phyloP scores from a whole-genome alignment of 2,113 vertebrate genomes.

The Benitochromis conjunctus region DNA sequence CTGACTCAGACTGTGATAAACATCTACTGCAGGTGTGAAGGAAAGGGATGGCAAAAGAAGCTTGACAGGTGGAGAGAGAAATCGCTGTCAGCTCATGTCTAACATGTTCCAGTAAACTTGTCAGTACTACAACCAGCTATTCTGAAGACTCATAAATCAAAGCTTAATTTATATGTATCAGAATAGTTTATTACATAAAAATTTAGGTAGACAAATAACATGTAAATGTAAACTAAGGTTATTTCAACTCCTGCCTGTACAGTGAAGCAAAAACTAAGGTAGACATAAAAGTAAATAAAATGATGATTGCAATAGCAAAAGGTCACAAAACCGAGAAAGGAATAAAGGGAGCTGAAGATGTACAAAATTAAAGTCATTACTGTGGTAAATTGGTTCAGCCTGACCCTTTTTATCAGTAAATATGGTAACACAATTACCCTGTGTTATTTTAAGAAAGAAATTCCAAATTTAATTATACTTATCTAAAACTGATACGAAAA shows the following conservation, averaged over 20 bases:
- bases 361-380: not conserved
- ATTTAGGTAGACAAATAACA: not conserved
- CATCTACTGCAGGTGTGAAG: conserved; percentile 70
- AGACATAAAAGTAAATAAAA: not conserved
- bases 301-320: not conserved
- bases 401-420: not conserved
- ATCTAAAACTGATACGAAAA: not conserved
- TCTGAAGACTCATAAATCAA: not conserved
- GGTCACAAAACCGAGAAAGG: not conserved
- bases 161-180: not conserved
- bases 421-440: not conserved
- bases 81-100: not conserved
- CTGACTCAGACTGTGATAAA: conserved; percentile 49
- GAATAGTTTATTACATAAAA: not conserved
- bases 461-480: rapidly evolving
- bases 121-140: not conserved
- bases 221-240: not conserved
- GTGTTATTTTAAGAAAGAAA: not conserved
- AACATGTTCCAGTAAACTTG: not conserved
- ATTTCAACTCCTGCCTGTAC: not conserved
- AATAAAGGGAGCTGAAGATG: rapidly evolving
- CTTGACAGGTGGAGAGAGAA: conserved; percentile 23
- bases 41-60: not conserved
- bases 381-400: not conserved
- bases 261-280: not conserved